Conservation (phyloP, 2,888 invertebrate species). For the Meandrusa payeni region DNA sequence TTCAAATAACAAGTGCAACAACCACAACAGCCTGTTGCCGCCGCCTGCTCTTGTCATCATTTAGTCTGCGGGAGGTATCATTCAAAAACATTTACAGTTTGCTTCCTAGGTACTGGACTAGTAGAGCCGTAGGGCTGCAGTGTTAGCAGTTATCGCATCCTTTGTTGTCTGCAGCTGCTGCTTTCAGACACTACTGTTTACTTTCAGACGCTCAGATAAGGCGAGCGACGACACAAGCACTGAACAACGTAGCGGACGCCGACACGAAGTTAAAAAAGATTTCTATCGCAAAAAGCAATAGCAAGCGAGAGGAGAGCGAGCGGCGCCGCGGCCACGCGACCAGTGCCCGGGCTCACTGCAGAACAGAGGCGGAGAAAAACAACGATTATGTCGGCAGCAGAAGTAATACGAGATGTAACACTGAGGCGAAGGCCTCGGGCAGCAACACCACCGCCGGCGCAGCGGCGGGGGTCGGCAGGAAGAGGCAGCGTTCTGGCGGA, state of each 20-base stretch:
- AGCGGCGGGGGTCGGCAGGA: not conserved
- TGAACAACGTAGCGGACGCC: constrained; percentile 51
- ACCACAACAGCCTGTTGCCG: no score
- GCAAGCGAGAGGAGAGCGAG: constrained; percentile 6
- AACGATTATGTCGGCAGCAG: not conserved
- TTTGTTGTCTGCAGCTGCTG: no score
- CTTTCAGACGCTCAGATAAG: constrained; percentile 61
- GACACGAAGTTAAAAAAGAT: constrained; percentile 54
- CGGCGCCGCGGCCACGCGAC: no score
- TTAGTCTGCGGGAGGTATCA: no score
- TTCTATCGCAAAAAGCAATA: constrained; percentile 39
- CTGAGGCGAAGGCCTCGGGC: not conserved
- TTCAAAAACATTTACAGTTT: no score
- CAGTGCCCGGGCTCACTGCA: no score
- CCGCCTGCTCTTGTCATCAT: no score
- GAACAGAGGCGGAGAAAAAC: constrained; percentile 49
- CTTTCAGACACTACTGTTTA: not conserved
- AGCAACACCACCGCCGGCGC: no score
- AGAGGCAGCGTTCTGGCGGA: not conserved
- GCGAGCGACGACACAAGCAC: constrained; percentile 58
- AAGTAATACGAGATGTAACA: constrained; percentile 9
- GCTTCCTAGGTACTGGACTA: no score
- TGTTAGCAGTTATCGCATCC: no score
- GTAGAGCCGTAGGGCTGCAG: no score
- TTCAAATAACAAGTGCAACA: no score